Evolutionary conservation across 2,888 invertebrate species (phyloP), one percentile per base, ranked within the genome.

Genomic region (Lottia scabra): DNA sequence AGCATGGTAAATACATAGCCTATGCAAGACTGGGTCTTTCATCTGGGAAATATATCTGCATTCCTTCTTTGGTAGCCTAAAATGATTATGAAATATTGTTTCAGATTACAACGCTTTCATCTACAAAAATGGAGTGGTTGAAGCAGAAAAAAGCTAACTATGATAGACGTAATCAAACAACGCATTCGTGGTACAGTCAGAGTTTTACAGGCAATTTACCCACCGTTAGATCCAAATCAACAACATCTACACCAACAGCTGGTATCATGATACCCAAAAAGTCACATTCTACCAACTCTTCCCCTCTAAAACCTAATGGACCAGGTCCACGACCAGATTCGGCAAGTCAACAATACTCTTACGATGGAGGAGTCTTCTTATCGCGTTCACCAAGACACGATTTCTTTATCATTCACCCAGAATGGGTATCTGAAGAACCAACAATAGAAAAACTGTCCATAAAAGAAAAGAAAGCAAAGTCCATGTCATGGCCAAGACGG

Each of bases 381-480:
- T 77, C 79, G 48, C 80, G 84, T 12, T 80, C 80, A 65, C 75
- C 80, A n/a, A 77, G 79, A 4, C 75, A 76, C 56, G 85, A 86
- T 48, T 86, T 82, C 75, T 88, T 86, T 77, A 84, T 85, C 12
- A 86, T 88, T 67, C 86, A 88, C 68, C 88, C 88, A 0, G 88
- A 88, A 72, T 88, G 87, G 87, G 87, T 87, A 19, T 87, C 87
- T 0, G 88, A 88, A 74, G 81, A 82, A 19, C 78, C 86, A 78
- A 79, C 83, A 2, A 83, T 86, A 65, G 83, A 84, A 71, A 84
- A 84, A 75, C 65, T 86, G 46, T 82, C 81, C 65, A 68, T 84
- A 45, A 80, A 80, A 45, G 79, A 83, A 45, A 72, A 82, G 38
- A 76, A 75, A 23, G 70, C 73, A 30, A 69, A 78, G 66, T 75